These are phyloP conservation scores for rat (Rattus norvegicus) DNA, from an alignment of 2,113 vertebrate species.

Conservation along the genomic window DNA sequence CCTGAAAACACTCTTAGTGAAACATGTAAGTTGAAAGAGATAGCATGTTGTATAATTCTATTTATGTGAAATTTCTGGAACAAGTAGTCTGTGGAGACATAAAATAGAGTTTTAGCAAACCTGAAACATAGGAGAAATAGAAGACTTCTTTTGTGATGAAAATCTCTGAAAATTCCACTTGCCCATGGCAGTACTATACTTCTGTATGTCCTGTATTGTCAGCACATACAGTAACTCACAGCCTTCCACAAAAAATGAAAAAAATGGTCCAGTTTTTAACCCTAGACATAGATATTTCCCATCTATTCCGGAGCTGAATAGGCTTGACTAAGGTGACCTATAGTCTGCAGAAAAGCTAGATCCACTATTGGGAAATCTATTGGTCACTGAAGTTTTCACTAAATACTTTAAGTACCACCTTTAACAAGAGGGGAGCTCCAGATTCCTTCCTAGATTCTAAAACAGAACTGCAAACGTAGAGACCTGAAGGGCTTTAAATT, in stretches of 20 bases:
- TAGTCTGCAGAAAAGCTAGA: neutral
- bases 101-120: neutral
- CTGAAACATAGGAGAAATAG: neutral
- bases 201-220: neutral
- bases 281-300: neutral
- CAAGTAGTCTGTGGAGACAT: neutral
- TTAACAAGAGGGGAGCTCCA: neutral
- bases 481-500: neutral
- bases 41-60: neutral
- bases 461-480: constrained; percentile 12
- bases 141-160: neutral
- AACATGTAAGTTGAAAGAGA: neutral
- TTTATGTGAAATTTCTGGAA: neutral
- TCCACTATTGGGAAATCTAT: neutral
- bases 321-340: neutral
- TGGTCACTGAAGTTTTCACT: neutral
- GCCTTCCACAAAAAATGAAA: neutral
- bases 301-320: neutral
- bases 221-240: neutral
- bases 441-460: neutral
- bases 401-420: neutral
- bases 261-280: neutral
- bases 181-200: neutral
- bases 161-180: neutral
- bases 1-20: neutral